phyloP scores from a whole-genome alignment of 1,140 invertebrate species.

The Euura lappo region DNA sequence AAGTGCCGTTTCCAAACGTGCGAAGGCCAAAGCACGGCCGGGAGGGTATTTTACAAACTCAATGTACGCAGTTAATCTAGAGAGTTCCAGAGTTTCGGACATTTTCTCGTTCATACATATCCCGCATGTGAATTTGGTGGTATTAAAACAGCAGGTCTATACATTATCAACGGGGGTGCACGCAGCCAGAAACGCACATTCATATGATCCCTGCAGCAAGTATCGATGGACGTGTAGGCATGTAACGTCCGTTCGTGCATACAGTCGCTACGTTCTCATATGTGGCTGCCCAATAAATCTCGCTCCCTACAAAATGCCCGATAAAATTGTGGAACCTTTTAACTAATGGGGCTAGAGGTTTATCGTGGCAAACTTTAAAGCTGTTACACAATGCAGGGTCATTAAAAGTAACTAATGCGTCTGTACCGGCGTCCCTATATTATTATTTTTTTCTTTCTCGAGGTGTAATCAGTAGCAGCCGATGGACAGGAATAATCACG shows the following conservation, averaged over 20 bases:
- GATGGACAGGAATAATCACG: no score
- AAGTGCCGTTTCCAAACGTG: no score
- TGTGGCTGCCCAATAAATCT: slow-evolving; percentile 37
- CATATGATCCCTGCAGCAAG: neutral
- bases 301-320: slow-evolving; percentile 23
- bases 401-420: slow-evolving; percentile 34
- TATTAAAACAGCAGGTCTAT: neutral
- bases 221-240: neutral
- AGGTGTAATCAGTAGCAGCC: neutral
- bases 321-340: slow-evolving; percentile 47
- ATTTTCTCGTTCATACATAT: no score
- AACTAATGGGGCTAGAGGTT: slow-evolving; percentile 40
- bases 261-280: no score
- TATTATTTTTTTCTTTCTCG: neutral
- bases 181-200: neutral
- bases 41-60: no score
- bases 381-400: slow-evolving; percentile 22
- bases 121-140: no score
- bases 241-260: neutral
- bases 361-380: slow-evolving; percentile 38
- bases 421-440: neutral
- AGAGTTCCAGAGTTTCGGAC: no score
- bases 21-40: no score
- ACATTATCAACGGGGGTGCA: neutral
- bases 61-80: no score